phyloP scores from a whole-genome alignment of 35 echinoderm and acorn worm species.

The Patiria miniata region DNA sequence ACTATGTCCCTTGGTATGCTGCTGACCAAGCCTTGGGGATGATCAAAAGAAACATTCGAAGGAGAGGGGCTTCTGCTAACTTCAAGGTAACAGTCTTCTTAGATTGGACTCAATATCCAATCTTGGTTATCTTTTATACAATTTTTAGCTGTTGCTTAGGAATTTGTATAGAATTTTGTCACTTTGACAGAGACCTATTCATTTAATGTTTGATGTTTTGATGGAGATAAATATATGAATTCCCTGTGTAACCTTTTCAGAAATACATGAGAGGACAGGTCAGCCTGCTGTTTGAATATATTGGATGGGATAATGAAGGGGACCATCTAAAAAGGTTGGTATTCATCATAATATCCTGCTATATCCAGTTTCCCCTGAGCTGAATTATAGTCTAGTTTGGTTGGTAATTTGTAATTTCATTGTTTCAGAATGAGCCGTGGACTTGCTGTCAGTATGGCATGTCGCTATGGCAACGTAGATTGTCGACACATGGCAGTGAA shows the following conservation, averaged over 20 bases:
- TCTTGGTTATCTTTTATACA: no score
- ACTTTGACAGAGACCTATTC: no score
- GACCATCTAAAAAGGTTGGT: constrained; percentile 81
- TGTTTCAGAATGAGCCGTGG: constrained; percentile 64
- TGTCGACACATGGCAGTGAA: constrained; percentile 31
- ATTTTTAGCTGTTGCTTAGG: no score
- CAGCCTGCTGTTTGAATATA: constrained; percentile 66
- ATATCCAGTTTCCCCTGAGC: no score
- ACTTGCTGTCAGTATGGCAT: constrained; percentile 64
- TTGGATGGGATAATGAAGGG: constrained; percentile 72
- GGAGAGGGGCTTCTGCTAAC: constrained; percentile 44
- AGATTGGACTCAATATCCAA: neutral
- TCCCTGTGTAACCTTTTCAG: constrained; percentile 22
- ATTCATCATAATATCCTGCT: neutral
- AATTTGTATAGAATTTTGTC: no score
- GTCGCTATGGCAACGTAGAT: constrained; percentile 65
- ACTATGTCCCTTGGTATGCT: constrained; percentile 78
- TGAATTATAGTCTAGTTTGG: neutral
- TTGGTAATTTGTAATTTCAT: neutral
- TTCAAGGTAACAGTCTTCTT: constrained; percentile 68
- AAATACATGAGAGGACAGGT: constrained; percentile 74
- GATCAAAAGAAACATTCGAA: constrained; percentile 32
- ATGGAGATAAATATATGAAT: no score
- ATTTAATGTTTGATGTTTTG: no score
- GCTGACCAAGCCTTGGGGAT: constrained; percentile 61